Base-by-base conservation (phyloP, 2,888 invertebrate species). In the Idaea dimidiata region DNA sequence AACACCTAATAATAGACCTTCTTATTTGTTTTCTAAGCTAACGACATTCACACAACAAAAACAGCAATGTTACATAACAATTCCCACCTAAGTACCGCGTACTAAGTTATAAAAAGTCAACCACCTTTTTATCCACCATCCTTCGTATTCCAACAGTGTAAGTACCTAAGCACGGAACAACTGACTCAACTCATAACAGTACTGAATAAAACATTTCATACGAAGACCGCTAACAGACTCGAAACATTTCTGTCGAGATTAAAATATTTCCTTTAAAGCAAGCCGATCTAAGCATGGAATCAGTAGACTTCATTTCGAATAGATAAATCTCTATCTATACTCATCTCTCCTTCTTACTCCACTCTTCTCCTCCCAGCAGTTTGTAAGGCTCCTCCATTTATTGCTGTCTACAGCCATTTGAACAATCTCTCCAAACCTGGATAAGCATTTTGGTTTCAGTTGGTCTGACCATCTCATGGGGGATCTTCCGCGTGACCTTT, bases 161-260 rank as follows among this genome's bases (percentile, higher is more conserved):
- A 61, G 61, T 61, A 54, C 54, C 17, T 54, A 54, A 62, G 59
- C 62, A 62, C 68, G 65, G 63, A 66, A 59, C 70, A 60, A 69
- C 77, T 78, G 73, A 72, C 76, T 80, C 76, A 68, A 80, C 76
- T 76, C 78, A 77, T 80, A 81, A 86, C 83, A 81, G 74, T 71
- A 69, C 70, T 81, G 82, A 83, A 86, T 86, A 81, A 84, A 83
- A 85, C 79, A 87, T 83, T 67, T 77, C 79, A 79, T 79, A 73
- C 83, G 79, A 81, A 81, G 83, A 84, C 86, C 85, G 82, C 77
- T 72, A 70, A 72, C 77, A 74, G 76, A 79, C 80, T 81, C 85
- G 86, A 87, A 88, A 87, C 85, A 76, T 81, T 80, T 79, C 80
- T 81, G 81, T 80, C 73, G 84, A 85, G 86, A 89, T 89, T 88